Percentiles rank a stretch among this genome's conserved stretches.
Evolutionary conservation across 2,797 vertebrate genomes (phyloP).

Genomic region (Dromococcyx pavoninus): DNA sequence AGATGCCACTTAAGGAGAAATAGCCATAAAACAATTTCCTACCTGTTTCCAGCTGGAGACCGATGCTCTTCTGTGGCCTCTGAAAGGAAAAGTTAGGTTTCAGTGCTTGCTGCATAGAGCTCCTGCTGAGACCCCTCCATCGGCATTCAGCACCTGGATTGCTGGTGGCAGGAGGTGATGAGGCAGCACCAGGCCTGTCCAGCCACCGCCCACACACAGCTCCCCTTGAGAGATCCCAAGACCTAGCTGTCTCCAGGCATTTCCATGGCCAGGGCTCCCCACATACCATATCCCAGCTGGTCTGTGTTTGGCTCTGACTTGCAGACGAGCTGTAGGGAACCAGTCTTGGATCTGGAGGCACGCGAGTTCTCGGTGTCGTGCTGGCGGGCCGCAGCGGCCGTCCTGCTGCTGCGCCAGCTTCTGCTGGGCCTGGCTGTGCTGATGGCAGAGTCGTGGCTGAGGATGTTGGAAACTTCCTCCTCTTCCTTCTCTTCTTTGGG

Average conservation of each 20-base stretch:
- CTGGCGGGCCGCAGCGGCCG: slow-evolving; percentile 49
- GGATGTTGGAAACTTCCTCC: slow-evolving; percentile 54
- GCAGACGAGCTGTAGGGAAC: slow-evolving; percentile 83
- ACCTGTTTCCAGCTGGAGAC: slow-evolving; percentile 78
- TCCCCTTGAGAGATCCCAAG: neutral
- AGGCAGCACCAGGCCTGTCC: neutral
- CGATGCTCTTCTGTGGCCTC: slow-evolving; percentile 75
- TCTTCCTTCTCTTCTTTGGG: slow-evolving; percentile 79
- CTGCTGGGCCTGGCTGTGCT: slow-evolving; percentile 60
- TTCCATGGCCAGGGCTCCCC: neutral
- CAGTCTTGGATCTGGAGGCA: slow-evolving; percentile 71
- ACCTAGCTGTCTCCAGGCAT: neutral
- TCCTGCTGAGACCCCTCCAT: neutral
- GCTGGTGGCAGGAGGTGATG: slow-evolving; percentile 28
- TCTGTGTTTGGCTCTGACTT: slow-evolving; percentile 89
- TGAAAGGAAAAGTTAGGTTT: slow-evolving; percentile 65
- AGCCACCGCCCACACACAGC: neutral
- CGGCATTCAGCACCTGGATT: neutral
- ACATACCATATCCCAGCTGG: slow-evolving; percentile 77
- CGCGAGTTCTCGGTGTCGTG: slow-evolving; percentile 67
- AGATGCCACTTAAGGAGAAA: neutral
- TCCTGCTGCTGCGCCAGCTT: slow-evolving; percentile 77
- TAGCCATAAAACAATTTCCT: neutral
- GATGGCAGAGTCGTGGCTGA: slow-evolving; percentile 43
- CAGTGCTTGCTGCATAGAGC: neutral